Percentiles rank a stretch among this genome's conserved stretches.
phyloP scores from a whole-genome alignment of 2,888 invertebrate species.

The Rhimphoctona megacephalus region DNA sequence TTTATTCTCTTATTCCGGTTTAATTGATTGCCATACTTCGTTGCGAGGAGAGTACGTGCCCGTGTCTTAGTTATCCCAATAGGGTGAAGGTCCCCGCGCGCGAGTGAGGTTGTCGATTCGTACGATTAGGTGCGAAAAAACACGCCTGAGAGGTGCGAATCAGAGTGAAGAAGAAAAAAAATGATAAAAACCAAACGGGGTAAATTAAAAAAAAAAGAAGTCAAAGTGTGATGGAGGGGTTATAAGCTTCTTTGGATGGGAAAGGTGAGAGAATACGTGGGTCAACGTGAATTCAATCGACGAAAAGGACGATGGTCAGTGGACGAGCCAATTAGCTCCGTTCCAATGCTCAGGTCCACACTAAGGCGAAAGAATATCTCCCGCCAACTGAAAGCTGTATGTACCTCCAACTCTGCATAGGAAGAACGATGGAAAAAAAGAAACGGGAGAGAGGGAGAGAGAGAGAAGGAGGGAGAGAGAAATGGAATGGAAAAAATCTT shows the following conservation, averaged over 20 bases:
- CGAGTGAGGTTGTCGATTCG: conserved; percentile 31
- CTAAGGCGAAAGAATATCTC: conserved; percentile 44
- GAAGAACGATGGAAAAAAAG: not conserved
- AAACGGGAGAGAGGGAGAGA: conserved; percentile 4
- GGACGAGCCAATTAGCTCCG: conserved; percentile 83
- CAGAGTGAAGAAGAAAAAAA: conserved; percentile 6
- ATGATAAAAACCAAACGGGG: conserved; percentile 42
- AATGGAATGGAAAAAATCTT: conserved; percentile 8
- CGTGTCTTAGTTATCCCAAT: not conserved
- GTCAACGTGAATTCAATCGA: conserved; percentile 68
- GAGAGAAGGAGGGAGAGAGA: not conserved
- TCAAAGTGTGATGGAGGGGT: conserved; percentile 46
- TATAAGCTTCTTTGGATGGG: conserved; percentile 24
- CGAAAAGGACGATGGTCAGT: conserved; percentile 79
- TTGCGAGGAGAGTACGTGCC: conserved; percentile 9
- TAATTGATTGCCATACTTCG: not conserved
- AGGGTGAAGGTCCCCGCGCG: not conserved
- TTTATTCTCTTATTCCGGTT: not conserved
- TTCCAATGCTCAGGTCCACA: conserved; percentile 78
- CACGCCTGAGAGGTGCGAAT: conserved; percentile 6
- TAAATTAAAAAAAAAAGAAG: conserved; percentile 39
- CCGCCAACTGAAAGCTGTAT: conserved; percentile 54
- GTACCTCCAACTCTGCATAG: not conserved
- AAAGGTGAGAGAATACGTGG: conserved; percentile 42
- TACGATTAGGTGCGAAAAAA: conserved; percentile 22